phyloP scores from a whole-genome alignment of 2,113 vertebrate genomes.

The Tylochromis polylepis region DNA sequence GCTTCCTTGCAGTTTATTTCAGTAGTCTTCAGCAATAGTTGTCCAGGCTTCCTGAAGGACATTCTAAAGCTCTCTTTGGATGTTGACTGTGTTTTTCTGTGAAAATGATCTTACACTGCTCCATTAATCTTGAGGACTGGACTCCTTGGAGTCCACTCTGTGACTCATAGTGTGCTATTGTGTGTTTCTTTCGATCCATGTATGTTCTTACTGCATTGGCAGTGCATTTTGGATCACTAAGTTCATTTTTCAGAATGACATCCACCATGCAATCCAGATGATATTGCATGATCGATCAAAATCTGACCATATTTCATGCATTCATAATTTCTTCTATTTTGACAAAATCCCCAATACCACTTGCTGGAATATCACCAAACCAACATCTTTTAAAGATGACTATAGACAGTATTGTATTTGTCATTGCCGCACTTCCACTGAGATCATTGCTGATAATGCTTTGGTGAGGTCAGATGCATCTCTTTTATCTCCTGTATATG shows the following conservation, averaged over 20 bases:
- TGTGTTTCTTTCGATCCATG: neutral
- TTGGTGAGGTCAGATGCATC: too few relatives aligned
- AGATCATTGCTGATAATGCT: too few relatives aligned
- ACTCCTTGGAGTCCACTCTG: neutral
- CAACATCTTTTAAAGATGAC: neutral
- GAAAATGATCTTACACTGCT: neutral
- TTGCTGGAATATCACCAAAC: neutral
- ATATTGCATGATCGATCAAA: neutral
- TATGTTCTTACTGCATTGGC: neutral
- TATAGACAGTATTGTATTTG: too few relatives aligned
- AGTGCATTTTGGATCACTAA: neutral
- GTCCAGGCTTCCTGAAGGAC: neutral
- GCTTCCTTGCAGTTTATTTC: neutral
- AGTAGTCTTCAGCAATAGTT: neutral
- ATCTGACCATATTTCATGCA: neutral
- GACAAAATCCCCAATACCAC: neutral
- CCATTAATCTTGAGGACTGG: neutral
- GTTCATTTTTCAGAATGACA: neutral
- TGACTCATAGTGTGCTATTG: neutral
- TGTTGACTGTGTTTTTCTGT: neutral
- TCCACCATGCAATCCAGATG: neutral
- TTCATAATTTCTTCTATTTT: neutral
- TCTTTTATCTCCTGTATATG: neutral
- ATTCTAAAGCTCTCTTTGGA: neutral
- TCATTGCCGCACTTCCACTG: too few relatives aligned